These are phyloP conservation scores for Stenoptilia bipunctidactyla DNA, from an alignment of 2,888 invertebrate species.

Conservation along the genomic window DNA sequence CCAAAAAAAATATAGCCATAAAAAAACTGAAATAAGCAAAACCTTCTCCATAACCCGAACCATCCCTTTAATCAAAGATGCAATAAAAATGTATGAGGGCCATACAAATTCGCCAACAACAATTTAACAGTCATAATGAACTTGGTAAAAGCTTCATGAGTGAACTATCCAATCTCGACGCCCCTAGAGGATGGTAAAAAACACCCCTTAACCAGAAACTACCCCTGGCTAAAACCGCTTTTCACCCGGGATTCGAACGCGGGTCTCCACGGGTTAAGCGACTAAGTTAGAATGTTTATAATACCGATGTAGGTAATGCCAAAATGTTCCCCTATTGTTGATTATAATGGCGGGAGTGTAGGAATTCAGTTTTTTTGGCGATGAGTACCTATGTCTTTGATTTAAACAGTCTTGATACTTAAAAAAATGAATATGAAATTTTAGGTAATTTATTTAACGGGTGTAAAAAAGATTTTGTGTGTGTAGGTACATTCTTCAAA, in stretches of 20 bases:
- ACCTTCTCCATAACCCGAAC: too few relatives aligned
- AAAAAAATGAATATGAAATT: too few relatives aligned
- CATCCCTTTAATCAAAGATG: too few relatives aligned
- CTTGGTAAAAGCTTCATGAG: slow-evolving; percentile 31
- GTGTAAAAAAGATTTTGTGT: too few relatives aligned
- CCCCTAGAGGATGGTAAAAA: slow-evolving; percentile 53
- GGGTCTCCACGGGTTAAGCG: slow-evolving; percentile 68
- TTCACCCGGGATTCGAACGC: slow-evolving; percentile 45
- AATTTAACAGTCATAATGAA: slow-evolving; percentile 55
- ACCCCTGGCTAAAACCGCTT: slow-evolving; percentile 43
- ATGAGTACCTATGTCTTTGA: too few relatives aligned
- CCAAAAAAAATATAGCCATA: too few relatives aligned
- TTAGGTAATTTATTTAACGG: too few relatives aligned
- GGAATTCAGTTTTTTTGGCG: slow-evolving; percentile 39
- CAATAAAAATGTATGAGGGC: neutral
- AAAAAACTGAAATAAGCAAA: too few relatives aligned
- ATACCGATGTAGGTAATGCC: slow-evolving; percentile 58
- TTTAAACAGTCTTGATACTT: too few relatives aligned
- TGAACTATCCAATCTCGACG: slow-evolving; percentile 45
- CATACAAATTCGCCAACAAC: slow-evolving; percentile 28
- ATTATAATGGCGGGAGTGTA: slow-evolving; percentile 31
- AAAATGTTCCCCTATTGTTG: slow-evolving; percentile 41
- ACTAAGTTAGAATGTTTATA: slow-evolving; percentile 67
- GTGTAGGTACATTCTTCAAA: too few relatives aligned
- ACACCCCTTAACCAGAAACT: slow-evolving; percentile 28